A percentile compares a stretch with the other conserved stretches of the same genome.
phyloP scores from a whole-genome alignment of 2,797 vertebrate species.

The Liasis olivaceus region DNA sequence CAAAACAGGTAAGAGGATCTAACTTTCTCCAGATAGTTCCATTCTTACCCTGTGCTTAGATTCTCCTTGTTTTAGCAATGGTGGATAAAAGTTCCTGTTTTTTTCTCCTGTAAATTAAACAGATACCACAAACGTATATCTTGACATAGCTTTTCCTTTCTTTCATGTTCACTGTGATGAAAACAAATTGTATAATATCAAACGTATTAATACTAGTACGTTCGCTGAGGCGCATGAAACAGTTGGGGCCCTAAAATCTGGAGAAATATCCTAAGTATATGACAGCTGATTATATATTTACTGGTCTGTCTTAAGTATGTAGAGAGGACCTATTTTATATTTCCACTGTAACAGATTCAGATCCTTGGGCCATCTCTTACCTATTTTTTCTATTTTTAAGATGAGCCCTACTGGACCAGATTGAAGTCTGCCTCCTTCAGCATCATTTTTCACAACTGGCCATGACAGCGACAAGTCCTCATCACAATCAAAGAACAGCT shows the following conservation, averaged over 20 bases:
- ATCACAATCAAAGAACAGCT: no score
- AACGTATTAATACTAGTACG: not conserved
- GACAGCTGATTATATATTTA: no score
- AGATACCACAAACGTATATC: not conserved
- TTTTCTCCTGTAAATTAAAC: not conserved
- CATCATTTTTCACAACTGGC: no score
- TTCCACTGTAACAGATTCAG: no score
- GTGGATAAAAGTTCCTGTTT: not conserved
- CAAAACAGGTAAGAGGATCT: conserved; percentile 83
- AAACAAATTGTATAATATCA: not conserved
- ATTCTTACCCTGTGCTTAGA: not conserved
- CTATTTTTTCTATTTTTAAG: no score
- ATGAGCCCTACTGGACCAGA: no score
- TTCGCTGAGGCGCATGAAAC: not conserved
- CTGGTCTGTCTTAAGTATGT: no score
- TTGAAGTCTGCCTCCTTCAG: no score
- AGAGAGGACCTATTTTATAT: no score
- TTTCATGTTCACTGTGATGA: not conserved
- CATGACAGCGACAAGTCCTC: no score
- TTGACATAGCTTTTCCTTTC: not conserved
- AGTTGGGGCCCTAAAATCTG: not conserved
- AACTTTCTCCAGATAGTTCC: not conserved
- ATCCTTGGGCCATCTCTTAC: no score
- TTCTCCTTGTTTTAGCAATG: not conserved
- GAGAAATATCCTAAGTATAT: not conserved